Evolutionary conservation across 2,113 vertebrate species (phyloP).

Genomic region (Otocyon megalotis): DNA sequence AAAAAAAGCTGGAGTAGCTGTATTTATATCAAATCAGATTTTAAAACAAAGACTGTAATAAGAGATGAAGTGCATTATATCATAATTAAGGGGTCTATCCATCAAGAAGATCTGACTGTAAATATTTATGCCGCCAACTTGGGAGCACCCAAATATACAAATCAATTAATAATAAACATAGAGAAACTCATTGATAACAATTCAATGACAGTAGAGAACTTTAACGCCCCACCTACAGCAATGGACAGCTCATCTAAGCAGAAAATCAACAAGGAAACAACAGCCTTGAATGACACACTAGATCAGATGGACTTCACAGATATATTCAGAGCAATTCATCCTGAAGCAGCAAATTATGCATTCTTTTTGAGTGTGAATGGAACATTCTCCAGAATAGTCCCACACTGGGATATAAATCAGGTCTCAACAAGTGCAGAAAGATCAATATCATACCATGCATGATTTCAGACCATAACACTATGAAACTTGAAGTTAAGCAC

Average conservation of each 20-base stretch:
- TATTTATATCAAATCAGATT: neutral
- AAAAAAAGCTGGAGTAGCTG: neutral
- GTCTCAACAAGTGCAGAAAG: neutral
- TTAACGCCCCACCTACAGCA: neutral
- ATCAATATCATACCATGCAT: neutral
- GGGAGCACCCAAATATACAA: neutral
- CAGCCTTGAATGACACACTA: neutral
- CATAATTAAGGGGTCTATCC: neutral
- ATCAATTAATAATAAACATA: neutral
- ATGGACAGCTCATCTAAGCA: neutral
- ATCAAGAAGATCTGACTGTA: neutral
- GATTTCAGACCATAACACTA: neutral
- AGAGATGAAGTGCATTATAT: neutral
- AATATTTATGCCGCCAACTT: neutral
- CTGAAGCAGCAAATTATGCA: neutral
- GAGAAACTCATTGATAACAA: neutral
- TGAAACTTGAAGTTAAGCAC: too few relatives aligned
- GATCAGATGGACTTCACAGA: neutral
- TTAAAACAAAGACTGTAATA: neutral
- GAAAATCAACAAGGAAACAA: neutral
- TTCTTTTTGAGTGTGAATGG: neutral
- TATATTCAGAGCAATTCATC: neutral
- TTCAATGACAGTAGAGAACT: neutral
- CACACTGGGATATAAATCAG: neutral
- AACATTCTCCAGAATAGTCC: neutral